Base-by-base conservation (phyloP, 2,888 invertebrate species). In the Esperia sulphurella region DNA sequence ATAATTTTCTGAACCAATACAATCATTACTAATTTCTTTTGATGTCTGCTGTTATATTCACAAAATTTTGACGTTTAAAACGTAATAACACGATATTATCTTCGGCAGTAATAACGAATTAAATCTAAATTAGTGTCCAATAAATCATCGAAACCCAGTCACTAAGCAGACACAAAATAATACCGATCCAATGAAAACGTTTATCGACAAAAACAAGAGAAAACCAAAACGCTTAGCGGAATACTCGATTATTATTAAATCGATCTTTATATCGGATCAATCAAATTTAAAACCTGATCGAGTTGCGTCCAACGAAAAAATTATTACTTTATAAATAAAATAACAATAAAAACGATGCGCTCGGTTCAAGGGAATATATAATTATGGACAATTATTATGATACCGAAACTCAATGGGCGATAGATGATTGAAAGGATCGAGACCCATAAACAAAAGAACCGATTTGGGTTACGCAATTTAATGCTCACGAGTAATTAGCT, bases 361-460 rank as follows among this genome's bases (percentile, higher is more conserved):
- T 71, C 66, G 71, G 79, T 79, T 81, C 81, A 82, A 81, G 85
- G 83, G 87, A 85, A 86, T 87, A 84, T 89, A 82, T 89, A 89
- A 89, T 89, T 89, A 89, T 86, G 89, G 84, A 84, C 88, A 89
- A 89, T 89, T 89, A 89, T 86, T 88, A 84, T 87, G 84, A 88
- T 87, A 83, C 75, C 81, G 80, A 83, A 82, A 82, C 85, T 82
- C 80, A 86, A 86, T 87, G 83, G 81, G 73, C 80, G 84, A 86
- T 87, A 87, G 88, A 88, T 86, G 88, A 87, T 87, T 87, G 88
- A 87, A 88, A 88, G 88, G 88, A 87, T 87, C 85, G 75, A 77
- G 71, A 80, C 79, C 81, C 84, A 87, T 88, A 87, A 86, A 86
- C 88, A 88, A 87, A 87, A 86, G 88, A 80, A 83, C 83, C 83